These are phyloP conservation scores for Cotesia congregata DNA, from an alignment of 2,888 invertebrate species.

Conservation along the genomic window DNA sequence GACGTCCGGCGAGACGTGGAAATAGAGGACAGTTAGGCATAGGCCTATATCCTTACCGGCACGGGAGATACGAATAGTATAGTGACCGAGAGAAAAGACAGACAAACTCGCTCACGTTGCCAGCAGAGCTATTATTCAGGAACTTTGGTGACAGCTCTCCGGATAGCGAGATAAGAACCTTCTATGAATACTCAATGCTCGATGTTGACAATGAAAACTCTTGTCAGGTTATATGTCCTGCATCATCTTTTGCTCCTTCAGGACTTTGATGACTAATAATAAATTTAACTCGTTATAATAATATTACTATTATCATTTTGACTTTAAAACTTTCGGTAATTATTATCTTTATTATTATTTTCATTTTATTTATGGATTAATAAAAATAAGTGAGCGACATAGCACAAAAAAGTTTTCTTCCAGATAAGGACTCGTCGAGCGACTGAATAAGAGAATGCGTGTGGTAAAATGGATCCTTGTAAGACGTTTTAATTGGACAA, in stretches of 20 bases:
- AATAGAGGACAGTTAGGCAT: constrained; percentile 66
- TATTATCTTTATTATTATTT: not conserved
- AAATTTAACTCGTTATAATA: not conserved
- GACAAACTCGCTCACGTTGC: not conserved
- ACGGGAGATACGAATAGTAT: constrained; percentile 59
- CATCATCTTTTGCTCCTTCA: constrained; percentile 30
- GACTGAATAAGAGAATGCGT: constrained; percentile 53
- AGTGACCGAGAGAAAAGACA: constrained; percentile 38
- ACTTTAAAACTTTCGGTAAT: too few species aligned
- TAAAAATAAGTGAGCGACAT: constrained; percentile 3
- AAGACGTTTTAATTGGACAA: constrained; percentile 71
- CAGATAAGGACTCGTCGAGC: constrained; percentile 52
- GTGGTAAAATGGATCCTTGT: constrained; percentile 67
- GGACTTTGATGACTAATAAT: not conserved
- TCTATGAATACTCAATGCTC: constrained; percentile 67
- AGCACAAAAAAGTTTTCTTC: not conserved
- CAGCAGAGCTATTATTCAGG: constrained; percentile 65
- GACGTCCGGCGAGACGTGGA: constrained; percentile 65
- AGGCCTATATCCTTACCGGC: constrained; percentile 65
- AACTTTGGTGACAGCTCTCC: constrained; percentile 71
- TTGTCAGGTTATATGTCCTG: constrained; percentile 44
- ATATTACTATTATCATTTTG: too few species aligned
- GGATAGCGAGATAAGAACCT: constrained; percentile 70
- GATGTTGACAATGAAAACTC: constrained; percentile 60
- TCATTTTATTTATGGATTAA: not conserved